A percentile compares a stretch with the other conserved stretches of the same genome.
These are phyloP conservation scores for Sitophilus oryzae DNA, from an alignment of 1,140 invertebrate species.

Conservation along the genomic window DNA sequence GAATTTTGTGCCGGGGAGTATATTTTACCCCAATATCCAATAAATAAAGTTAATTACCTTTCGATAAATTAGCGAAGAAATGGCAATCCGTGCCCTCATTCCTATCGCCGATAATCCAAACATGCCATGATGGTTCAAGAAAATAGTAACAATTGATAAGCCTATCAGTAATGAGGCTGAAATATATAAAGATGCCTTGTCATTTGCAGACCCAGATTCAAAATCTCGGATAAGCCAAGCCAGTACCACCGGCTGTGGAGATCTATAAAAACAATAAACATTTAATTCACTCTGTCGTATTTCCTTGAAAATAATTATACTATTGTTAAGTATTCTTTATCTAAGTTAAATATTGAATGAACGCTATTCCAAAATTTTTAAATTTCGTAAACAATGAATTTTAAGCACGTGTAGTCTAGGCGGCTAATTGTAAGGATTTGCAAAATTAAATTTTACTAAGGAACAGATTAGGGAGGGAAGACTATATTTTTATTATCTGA, in stretches of 20 bases:
- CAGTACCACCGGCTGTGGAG: constrained; percentile 47
- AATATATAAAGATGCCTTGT: constrained; percentile 27
- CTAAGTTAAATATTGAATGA: not conserved
- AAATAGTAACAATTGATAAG: constrained; percentile 28
- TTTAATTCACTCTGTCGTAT: too few relatives aligned
- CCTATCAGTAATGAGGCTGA: constrained; percentile 21
- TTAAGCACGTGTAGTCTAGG: too few relatives aligned
- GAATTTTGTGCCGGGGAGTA: too few relatives aligned
- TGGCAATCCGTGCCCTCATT: constrained; percentile 55
- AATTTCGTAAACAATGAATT: too few relatives aligned
- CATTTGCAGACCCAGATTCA: constrained; percentile 1
- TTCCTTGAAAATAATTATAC: too few relatives aligned
- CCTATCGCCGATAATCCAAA: constrained; percentile 48
- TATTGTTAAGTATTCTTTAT: not conserved
- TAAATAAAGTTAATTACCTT: constrained; percentile 55
- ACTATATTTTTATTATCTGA: too few relatives aligned
- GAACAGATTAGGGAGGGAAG: too few relatives aligned
- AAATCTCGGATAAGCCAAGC: constrained; percentile 39
- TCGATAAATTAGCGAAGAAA: constrained; percentile 56
- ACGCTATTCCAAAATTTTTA: too few relatives aligned
- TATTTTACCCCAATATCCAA: too few relatives aligned
- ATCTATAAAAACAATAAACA: too few relatives aligned
- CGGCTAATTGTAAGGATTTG: too few relatives aligned
- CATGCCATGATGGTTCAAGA: constrained; percentile 41
- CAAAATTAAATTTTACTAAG: too few relatives aligned